Evolutionary conservation across 1,140 invertebrate genomes (phyloP).

Genomic region (Pantala flavescens): DNA sequence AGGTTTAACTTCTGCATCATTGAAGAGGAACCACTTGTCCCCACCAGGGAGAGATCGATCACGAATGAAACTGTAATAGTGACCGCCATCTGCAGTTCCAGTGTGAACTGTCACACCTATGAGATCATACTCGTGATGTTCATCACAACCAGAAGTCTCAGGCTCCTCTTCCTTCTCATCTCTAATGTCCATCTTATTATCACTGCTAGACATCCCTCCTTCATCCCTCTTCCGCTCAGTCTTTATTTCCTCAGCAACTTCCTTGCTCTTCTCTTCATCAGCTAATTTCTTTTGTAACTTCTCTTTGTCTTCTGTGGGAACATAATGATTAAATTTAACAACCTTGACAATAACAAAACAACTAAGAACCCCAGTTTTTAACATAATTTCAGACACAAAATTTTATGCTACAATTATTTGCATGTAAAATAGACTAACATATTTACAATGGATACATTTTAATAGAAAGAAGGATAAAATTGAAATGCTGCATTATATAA

Average conservation of each 20-base stretch:
- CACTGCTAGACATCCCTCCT: slow-evolving; percentile 22
- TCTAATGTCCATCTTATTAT: slow-evolving; percentile 26
- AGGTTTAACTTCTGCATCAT: slow-evolving; percentile 91
- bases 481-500: too few relatives aligned
- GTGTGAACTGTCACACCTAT: slow-evolving; percentile 95
- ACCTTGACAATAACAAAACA: too few relatives aligned
- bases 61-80: slow-evolving; percentile 94
- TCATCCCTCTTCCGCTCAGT: slow-evolving; percentile 32
- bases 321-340: slow-evolving; percentile 10
- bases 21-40: slow-evolving; percentile 90
- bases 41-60: slow-evolving; percentile 49
- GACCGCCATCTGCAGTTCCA: slow-evolving; percentile 89
- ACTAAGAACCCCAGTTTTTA: too few relatives aligned
- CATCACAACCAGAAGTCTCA: slow-evolving; percentile 34
- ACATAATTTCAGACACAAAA: too few relatives aligned
- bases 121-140: slow-evolving; percentile 73
- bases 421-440: too few relatives aligned
- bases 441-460: too few relatives aligned
- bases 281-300: slow-evolving; percentile 33
- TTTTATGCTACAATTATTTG: too few relatives aligned
- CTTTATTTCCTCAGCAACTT: slow-evolving; percentile 31
- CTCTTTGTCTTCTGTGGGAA: slow-evolving; percentile 42
- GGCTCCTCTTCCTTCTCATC: slow-evolving; percentile 29
- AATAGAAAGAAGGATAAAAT: too few relatives aligned
- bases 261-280: slow-evolving; percentile 35